Evolutionary conservation across 2,888 invertebrate genomes (phyloP).

Genomic region (Rutpela maculata): DNA sequence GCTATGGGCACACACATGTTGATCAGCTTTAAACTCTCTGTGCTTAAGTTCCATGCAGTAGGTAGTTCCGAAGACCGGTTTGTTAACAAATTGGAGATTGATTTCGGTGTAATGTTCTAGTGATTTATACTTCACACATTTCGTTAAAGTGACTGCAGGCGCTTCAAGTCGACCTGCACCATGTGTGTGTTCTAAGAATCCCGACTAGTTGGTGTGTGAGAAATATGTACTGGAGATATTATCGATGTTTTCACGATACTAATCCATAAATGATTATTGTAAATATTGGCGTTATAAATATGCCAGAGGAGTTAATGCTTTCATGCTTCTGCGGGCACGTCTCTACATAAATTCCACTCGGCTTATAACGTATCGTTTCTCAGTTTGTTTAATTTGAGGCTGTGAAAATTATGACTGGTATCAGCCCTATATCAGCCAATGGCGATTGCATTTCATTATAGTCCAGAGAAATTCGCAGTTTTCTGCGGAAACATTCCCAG

Average conservation of each 20-base stretch:
- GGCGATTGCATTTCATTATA: background rate
- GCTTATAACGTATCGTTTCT: conserved; percentile 14
- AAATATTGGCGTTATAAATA: conserved; percentile 47
- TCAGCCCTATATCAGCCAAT: background rate
- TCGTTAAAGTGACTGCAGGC: conserved; percentile 35
- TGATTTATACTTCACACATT: conserved; percentile 57
- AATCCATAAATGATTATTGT: conserved; percentile 44
- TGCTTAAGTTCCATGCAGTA: conserved; percentile 36
- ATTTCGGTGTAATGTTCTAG: conserved; percentile 52
- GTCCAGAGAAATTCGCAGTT: background rate
- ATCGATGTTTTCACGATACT: conserved; percentile 36
- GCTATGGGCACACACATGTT: conserved; percentile 41
- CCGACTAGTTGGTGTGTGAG: conserved; percentile 12
- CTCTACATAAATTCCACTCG: conserved; percentile 24
- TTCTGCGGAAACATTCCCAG: too few relatives aligned
- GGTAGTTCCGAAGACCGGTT: conserved; percentile 51
- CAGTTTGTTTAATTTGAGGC: conserved; percentile 24
- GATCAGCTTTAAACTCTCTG: conserved; percentile 37
- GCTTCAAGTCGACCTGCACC: conserved; percentile 9
- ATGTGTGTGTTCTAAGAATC: conserved; percentile 37
- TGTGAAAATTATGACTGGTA: conserved; percentile 6
- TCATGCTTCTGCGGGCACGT: conserved; percentile 38
- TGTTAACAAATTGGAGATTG: conserved; percentile 56
- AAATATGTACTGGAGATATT: conserved; percentile 32
- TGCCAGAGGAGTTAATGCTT: conserved; percentile 41